Conservation (phyloP, 1,140 invertebrate species). For the Tenebrio molitor region DNA sequence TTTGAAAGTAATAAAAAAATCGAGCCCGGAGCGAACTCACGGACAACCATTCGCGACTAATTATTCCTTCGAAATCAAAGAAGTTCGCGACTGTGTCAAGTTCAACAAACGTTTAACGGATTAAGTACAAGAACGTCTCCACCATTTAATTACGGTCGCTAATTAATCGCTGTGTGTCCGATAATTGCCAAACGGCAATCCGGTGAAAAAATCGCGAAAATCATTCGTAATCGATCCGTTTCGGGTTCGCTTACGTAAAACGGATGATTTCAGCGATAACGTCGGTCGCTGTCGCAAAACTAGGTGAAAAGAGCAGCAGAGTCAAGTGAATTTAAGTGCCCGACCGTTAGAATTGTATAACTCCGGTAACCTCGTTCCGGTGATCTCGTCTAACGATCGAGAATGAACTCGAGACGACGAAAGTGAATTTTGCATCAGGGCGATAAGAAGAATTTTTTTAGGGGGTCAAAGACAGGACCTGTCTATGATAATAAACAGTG, state of each 20-base stretch:
- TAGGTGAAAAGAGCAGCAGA: slow-evolving; percentile 28
- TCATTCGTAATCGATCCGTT: slow-evolving; percentile 4
- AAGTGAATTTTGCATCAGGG: slow-evolving; percentile 7
- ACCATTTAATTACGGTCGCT: not conserved
- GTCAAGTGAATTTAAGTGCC: slow-evolving; percentile 22
- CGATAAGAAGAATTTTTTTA: not conserved
- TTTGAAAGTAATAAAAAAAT: slow-evolving; percentile 15
- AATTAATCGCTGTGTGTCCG: slow-evolving; percentile 16
- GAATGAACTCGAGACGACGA: slow-evolving; percentile 3
- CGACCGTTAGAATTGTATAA: slow-evolving; percentile 21
- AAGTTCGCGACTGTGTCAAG: no score
- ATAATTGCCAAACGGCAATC: slow-evolving; percentile 19
- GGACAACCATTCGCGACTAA: no score
- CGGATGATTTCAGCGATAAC: slow-evolving; percentile 23
- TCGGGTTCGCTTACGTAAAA: slow-evolving; percentile 17
- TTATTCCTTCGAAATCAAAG: no score
- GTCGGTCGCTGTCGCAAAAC: not conserved
- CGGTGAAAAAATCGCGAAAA: slow-evolving; percentile 3
- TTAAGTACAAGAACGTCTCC: not conserved
- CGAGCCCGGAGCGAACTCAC: not conserved
- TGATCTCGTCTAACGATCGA: slow-evolving; percentile 13
- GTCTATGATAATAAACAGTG: no score
- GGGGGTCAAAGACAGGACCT: no score
- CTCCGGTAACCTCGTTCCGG: slow-evolving; percentile 30
- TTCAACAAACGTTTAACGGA: slow-evolving; percentile 3